Conservation (phyloP, 2,888 invertebrate genomes). For the Caenorhabditis japonica region DNA sequence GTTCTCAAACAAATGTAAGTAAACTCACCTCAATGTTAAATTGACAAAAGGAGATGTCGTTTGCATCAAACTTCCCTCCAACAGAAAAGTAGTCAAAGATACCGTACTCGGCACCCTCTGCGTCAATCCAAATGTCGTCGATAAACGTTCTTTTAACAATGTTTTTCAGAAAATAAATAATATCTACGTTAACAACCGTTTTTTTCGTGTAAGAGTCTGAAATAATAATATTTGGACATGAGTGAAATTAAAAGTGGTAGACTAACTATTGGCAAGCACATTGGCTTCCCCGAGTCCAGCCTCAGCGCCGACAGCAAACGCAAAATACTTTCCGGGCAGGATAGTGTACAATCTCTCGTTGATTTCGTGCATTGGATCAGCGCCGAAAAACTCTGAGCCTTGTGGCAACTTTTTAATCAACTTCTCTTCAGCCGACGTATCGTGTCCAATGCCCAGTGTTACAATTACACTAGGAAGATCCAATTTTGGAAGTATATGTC, state of each 20-base stretch:
- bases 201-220: constrained; percentile 27
- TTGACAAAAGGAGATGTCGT: constrained; percentile 55
- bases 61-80: constrained; percentile 51
- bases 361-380: constrained; percentile 55
- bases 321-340: constrained; percentile 46
- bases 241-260: background rate
- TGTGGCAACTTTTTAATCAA: constrained; percentile 21
- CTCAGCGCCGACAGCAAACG: constrained; percentile 46
- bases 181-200: constrained; percentile 48
- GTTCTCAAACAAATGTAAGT: too few relatives aligned
- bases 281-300: constrained; percentile 38
- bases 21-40: constrained; percentile 59
- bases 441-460: constrained; percentile 55
- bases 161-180: constrained; percentile 48
- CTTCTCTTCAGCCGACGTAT: constrained; percentile 43
- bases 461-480: constrained; percentile 34
- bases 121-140: constrained; percentile 56
- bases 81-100: constrained; percentile 51
- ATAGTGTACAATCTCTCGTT: constrained; percentile 51
- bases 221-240: constrained; percentile 1
- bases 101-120: constrained; percentile 56
- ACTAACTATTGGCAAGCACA: constrained; percentile 41
- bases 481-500: constrained; percentile 48
- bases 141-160: constrained; percentile 44
- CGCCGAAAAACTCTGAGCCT: constrained; percentile 43